phyloP scores from a whole-genome alignment of 2,888 invertebrate species.

The Rotaria sp. region DNA sequence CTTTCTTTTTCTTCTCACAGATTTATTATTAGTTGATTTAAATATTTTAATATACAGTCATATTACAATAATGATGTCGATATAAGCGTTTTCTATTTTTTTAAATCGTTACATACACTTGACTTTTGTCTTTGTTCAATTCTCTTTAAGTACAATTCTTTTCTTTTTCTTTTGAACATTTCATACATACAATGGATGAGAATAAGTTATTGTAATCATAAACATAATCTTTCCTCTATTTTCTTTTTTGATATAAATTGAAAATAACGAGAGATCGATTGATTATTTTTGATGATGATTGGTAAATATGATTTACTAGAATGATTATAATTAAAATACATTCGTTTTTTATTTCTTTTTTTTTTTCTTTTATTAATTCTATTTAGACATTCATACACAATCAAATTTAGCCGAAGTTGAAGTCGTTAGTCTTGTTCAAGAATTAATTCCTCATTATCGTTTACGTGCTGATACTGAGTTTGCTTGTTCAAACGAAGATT shows the following conservation, averaged over 20 bases:
- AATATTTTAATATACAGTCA: no score
- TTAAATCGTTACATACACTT: not conserved
- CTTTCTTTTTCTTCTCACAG: no score
- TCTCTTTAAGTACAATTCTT: not conserved
- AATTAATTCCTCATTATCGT: constrained; percentile 9
- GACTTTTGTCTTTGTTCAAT: not conserved
- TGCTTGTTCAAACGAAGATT: constrained; percentile 17
- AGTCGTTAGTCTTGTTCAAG: not conserved
- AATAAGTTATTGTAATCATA: no score
- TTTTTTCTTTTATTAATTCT: not conserved
- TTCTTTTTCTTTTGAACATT: no score
- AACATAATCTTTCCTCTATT: not conserved
- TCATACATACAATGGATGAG: no score
- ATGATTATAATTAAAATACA: not conserved
- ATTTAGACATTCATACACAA: constrained; percentile 29
- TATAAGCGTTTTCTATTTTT: not conserved
- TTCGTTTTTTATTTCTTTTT: not conserved
- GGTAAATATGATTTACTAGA: not conserved
- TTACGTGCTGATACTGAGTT: constrained; percentile 21
- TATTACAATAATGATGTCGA: not conserved
- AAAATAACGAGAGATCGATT: not conserved
- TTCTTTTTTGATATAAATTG: not conserved
- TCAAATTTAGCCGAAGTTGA: constrained; percentile 17
- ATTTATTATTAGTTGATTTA: no score
- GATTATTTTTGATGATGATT: not conserved